phyloP scores from a whole-genome alignment of 2,888 invertebrate genomes.

The Cordilura impudica region DNA sequence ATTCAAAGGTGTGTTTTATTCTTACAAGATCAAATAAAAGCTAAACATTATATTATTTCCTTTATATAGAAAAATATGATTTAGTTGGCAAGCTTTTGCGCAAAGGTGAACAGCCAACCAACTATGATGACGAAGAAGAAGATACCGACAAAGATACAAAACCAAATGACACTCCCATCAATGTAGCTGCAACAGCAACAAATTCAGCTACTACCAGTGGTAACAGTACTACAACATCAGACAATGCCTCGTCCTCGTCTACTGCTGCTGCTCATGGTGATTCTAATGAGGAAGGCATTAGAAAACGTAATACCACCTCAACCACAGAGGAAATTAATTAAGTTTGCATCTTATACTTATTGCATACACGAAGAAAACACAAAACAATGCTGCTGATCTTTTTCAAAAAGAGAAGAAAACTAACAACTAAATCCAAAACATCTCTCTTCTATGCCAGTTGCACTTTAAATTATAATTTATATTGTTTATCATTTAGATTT shows the following conservation, averaged over 20 bases:
- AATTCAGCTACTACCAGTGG: slow-evolving; percentile 18
- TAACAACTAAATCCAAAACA: slow-evolving; percentile 1
- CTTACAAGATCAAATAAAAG: background rate
- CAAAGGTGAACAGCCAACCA: slow-evolving; percentile 93
- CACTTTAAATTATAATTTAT: slow-evolving; percentile 53
- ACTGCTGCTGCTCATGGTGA: slow-evolving; percentile 9
- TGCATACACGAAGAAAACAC: background rate
- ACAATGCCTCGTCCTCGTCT: slow-evolving; percentile 11
- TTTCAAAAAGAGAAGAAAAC: slow-evolving; percentile 1
- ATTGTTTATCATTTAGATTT: slow-evolving; percentile 53
- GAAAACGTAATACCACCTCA: slow-evolving; percentile 65
- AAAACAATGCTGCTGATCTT: background rate
- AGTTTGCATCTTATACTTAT: slow-evolving; percentile 30
- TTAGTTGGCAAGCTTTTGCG: slow-evolving; percentile 92
- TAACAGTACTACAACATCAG: slow-evolving; percentile 33
- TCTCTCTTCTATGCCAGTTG: slow-evolving; percentile 48
- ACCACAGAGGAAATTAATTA: slow-evolving; percentile 66
- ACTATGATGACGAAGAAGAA: slow-evolving; percentile 92
- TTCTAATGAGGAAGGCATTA: slow-evolving; percentile 62
- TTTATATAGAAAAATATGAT: slow-evolving; percentile 90
- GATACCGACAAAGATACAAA: slow-evolving; percentile 68
- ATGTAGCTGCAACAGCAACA: slow-evolving; percentile 26
- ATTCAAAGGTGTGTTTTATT: slow-evolving; percentile 86
- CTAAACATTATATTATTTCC: background rate
- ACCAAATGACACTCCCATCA: slow-evolving; percentile 45